Percentiles rank a stretch among this genome's conserved stretches.
Evolutionary conservation across 2,888 invertebrate species (phyloP).

Genomic region (Sarcophaga caerulescens): DNA sequence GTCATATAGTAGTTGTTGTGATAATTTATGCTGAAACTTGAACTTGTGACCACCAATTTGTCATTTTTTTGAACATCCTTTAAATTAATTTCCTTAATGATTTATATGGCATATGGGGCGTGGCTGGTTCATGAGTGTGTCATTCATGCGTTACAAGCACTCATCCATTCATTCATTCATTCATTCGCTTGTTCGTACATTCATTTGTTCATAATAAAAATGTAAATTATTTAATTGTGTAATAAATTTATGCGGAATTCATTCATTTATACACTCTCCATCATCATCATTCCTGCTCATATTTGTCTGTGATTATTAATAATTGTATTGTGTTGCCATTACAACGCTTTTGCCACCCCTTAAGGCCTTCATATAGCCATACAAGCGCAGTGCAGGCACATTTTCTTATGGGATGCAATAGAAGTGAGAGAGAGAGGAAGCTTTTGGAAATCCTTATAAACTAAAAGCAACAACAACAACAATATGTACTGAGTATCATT

Average conservation of each 20-base stretch:
- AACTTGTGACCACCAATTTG: not conserved
- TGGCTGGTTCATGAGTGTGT: not conserved
- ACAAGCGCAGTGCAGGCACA: not conserved
- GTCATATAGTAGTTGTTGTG: too few relatives aligned
- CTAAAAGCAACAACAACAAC: not conserved
- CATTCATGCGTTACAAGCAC: not conserved
- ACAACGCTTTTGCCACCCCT: not conserved
- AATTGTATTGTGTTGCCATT: not conserved
- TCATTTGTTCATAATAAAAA: not conserved
- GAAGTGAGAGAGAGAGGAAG: not conserved
- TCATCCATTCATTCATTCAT: too few relatives aligned
- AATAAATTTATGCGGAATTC: slow-evolving; percentile 3
- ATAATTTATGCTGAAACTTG: not conserved
- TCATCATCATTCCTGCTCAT: not conserved
- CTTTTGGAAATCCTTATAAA: not conserved
- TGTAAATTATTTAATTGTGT: not conserved
- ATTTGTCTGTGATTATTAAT: not conserved
- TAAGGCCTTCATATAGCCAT: not conserved
- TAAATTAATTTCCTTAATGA: not conserved
- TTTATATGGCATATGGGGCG: not conserved
- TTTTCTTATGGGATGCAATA: not conserved
- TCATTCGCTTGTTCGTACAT: too few relatives aligned
- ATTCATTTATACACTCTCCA: not conserved
- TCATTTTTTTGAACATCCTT: not conserved
- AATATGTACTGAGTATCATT: slow-evolving; percentile 1